Evolutionary conservation across 1,140 invertebrate species (phyloP).

Genomic region (Galendromus occidentalis): DNA sequence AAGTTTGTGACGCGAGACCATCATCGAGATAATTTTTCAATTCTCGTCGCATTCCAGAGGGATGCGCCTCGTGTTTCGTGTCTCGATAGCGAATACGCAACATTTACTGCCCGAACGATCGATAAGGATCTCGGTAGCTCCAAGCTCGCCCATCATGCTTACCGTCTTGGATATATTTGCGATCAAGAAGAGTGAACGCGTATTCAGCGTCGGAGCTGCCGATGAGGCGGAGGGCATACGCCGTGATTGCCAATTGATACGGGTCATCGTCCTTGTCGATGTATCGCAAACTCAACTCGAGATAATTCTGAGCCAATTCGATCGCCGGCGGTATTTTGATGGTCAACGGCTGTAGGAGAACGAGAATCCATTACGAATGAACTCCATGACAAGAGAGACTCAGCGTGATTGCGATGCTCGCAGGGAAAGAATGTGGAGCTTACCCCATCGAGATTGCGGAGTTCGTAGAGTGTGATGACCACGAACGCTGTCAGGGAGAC

Average conservation of each 20-base stretch:
- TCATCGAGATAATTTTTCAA: too few species aligned
- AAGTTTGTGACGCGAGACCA: too few species aligned
- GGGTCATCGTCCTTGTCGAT: background rate
- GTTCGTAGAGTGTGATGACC: background rate
- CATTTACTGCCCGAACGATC: too few species aligned
- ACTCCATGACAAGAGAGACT: background rate
- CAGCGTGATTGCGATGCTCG: background rate
- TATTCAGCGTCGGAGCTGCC: background rate
- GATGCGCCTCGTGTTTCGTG: too few species aligned
- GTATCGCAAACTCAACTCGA: background rate
- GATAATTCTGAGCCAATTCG: background rate
- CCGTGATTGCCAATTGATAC: slow-evolving; percentile 1
- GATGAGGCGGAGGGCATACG: background rate
- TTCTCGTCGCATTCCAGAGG: too few species aligned
- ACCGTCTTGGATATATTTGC: slow-evolving; percentile 5
- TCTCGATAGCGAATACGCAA: too few species aligned
- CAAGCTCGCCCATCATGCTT: background rate
- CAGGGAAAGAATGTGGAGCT: background rate
- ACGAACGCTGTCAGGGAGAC: slow-evolving; percentile 3
- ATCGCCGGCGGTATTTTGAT: slow-evolving; percentile 2
- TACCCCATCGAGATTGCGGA: background rate
- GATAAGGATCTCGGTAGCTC: too few species aligned
- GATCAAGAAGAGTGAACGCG: background rate
- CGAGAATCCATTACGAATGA: background rate
- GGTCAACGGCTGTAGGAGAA: background rate